phyloP scores from a whole-genome alignment of 2,888 invertebrate genomes.

The Noctuana brunneofusca region DNA sequence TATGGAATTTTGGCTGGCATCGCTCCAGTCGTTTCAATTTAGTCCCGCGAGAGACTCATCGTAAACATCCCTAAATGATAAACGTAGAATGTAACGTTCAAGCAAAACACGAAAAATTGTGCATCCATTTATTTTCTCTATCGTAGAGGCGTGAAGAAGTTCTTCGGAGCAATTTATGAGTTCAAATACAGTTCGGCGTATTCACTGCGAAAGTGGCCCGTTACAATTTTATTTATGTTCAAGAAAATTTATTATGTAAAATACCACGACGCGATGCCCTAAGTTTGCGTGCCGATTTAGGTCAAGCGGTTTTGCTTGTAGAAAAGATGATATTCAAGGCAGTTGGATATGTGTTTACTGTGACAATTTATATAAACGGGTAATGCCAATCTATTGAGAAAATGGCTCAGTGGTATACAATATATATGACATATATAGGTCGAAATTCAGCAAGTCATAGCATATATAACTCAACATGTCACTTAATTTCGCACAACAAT shows the following conservation, averaged over 20 bases:
- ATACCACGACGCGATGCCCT: slow-evolving; percentile 8
- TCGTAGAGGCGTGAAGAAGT: slow-evolving; percentile 67
- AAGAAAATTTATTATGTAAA: slow-evolving; percentile 26
- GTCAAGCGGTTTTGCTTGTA: slow-evolving; percentile 12
- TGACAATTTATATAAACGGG: background rate
- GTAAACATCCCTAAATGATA: slow-evolving; percentile 81
- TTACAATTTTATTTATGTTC: slow-evolving; percentile 39
- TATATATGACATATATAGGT: no score
- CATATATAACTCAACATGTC: slow-evolving; percentile 16
- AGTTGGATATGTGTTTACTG: background rate
- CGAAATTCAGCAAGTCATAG: slow-evolving; percentile 8
- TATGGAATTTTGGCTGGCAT: slow-evolving; percentile 64
- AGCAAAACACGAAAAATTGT: slow-evolving; percentile 72
- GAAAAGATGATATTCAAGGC: slow-evolving; percentile 3
- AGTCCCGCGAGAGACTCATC: slow-evolving; percentile 67
- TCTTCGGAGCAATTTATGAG: slow-evolving; percentile 64
- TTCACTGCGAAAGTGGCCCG: slow-evolving; percentile 33
- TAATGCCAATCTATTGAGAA: no score
- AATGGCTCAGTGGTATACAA: no score
- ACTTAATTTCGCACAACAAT: slow-evolving; percentile 34
- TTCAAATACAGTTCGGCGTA: slow-evolving; percentile 47
- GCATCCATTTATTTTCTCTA: slow-evolving; percentile 69
- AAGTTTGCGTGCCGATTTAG: slow-evolving; percentile 14
- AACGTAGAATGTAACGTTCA: slow-evolving; percentile 79
- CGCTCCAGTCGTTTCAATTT: slow-evolving; percentile 81